Base-by-base conservation (phyloP, 2,888 invertebrate genomes). In the Alsophila aescularia region DNA sequence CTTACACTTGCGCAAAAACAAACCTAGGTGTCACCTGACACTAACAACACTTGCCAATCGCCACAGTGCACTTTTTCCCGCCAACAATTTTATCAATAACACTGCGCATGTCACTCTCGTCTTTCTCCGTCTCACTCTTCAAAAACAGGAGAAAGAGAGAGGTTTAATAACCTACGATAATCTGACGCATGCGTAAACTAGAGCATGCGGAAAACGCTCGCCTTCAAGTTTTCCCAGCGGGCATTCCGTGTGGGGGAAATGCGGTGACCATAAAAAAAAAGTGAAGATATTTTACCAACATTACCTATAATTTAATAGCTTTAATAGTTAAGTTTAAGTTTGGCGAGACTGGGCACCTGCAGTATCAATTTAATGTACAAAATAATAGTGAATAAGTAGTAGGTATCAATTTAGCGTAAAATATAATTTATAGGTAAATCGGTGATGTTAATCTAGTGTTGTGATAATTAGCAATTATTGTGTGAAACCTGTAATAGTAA, bases 11-110 rank as follows among this genome's bases (percentile, higher is more conserved):
- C 43, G 53, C 58, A 58, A 50, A 58, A 52, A 52, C 44, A 49
- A 42, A 37, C 32, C 13, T 16, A 34, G n/a, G n/a, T n/a, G n/a
- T 58, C 52, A 52, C 34, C 41, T 55, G 55, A 48, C 54, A 34
- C n/a, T n/a, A n/a, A n/a, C n/a, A 31, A 12, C 21, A 1, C 51
- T n/a, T n/a, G 29, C 52, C 52, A 52, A 51, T 57, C 52, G 31
- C 18, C 10, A 13, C 31, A 10, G 41, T 10, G 15, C 18, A 27
- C 16, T 21, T 42, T 43, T 50, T 84, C 82, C 93, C 93, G 83
- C 86, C 82, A 81, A 77, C 68, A 65, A 67, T 75, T 81, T 72
- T 77, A 81, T 91, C 90, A 87, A 91, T 91, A 91, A 81, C 81
- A 86, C 77, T 83, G 90, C 90, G 90, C 90, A 91, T 85, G 89